Conservation (phyloP, 1,140 invertebrate genomes). For the Drosophila ambigua region DNA sequence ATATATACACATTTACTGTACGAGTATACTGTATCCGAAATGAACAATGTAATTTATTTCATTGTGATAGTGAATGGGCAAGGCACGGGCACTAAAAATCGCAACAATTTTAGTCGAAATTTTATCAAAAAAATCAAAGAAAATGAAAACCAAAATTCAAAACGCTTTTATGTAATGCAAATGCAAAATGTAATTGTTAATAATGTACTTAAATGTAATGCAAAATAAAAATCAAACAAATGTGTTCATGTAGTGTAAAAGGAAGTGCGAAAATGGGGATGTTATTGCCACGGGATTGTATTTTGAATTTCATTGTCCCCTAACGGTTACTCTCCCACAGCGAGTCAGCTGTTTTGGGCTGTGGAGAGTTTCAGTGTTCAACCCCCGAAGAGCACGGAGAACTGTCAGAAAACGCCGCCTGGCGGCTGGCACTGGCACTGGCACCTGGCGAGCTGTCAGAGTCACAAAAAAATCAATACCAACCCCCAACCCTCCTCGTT, state of each 20-base stretch:
- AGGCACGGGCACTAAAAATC: conserved; percentile 53
- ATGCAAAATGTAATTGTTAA: conserved; percentile 67
- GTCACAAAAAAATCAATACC: conserved; percentile 78
- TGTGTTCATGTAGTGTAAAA: conserved; percentile 72
- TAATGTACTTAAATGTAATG: conserved; percentile 68
- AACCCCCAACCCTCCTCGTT: conserved; percentile 79
- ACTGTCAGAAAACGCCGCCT: conserved; percentile 55
- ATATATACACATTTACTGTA: conserved; percentile 53
- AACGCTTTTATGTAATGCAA: conserved; percentile 73
- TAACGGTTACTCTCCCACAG: conserved; percentile 5
- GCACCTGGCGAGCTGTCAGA: conserved; percentile 47
- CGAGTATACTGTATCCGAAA: conserved; percentile 35
- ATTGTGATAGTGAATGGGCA: conserved; percentile 69
- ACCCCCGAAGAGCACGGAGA: conserved; percentile 23
- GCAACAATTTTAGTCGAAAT: conserved; percentile 68
- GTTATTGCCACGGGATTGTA: neutral
- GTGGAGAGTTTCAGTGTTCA: conserved; percentile 24
- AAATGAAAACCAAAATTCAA: conserved; percentile 37
- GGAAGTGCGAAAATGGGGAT: neutral
- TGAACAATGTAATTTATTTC: conserved; percentile 74
- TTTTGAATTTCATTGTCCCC: conserved; percentile 13
- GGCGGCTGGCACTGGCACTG: conserved; percentile 5
- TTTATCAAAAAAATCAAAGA: conserved; percentile 36
- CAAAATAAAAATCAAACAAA: conserved; percentile 60
- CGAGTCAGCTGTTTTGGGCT: conserved; percentile 32